Conservation (phyloP, 1,140 invertebrate species). For the Odontomachus brunneus region DNA sequence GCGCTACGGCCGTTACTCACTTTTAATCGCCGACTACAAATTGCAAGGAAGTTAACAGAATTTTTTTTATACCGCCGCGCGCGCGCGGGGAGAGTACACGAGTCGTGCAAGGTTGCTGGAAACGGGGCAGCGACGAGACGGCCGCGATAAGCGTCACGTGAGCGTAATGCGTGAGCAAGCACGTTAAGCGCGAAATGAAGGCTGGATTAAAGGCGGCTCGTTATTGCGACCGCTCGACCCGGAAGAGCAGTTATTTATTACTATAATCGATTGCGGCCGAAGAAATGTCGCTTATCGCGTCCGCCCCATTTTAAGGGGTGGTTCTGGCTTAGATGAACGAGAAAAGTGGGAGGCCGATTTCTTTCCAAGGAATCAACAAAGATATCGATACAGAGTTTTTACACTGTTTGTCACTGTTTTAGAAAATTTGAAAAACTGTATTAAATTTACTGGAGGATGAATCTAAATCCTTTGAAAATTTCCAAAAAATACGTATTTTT, state of each 20-base stretch:
- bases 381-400: no score
- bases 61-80: slow-evolving; percentile 20
- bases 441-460: no score
- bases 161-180: background rate
- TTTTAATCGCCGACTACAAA: slow-evolving; percentile 53
- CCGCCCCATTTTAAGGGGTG: background rate
- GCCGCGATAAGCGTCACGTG: slow-evolving; percentile 40
- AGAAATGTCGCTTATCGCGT: background rate
- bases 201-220: background rate
- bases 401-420: no score
- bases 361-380: no score
- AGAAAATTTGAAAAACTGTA: no score
- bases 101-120: slow-evolving; percentile 20
- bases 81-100: background rate
- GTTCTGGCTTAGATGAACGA: no score
- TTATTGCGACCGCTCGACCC: background rate
- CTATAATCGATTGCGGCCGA: background rate
- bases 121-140: background rate
- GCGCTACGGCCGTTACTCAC: slow-evolving; percentile 32
- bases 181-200: slow-evolving; percentile 9
- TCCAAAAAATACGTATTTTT: no score
- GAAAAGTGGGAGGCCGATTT: no score
- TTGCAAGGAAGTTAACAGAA: slow-evolving; percentile 47
- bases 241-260: background rate
- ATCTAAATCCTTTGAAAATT: no score